Evolutionary conservation across 2,113 vertebrate species (phyloP).

Genomic region (Sula dactylatra): DNA sequence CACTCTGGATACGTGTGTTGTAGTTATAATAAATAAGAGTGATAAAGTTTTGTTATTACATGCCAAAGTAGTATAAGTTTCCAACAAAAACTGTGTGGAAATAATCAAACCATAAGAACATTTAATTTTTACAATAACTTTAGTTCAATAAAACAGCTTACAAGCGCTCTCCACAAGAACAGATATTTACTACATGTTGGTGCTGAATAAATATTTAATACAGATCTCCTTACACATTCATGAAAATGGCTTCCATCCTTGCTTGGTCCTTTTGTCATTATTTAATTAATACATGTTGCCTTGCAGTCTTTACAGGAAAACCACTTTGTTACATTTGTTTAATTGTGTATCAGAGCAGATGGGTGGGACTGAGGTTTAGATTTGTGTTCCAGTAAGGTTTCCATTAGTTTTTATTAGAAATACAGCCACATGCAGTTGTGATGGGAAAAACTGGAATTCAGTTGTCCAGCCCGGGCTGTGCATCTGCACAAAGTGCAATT

Average conservation of each 20-base stretch:
- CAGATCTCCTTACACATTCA: not conserved
- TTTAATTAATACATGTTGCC: not conserved
- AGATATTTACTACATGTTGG: not conserved
- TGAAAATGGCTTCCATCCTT: not conserved
- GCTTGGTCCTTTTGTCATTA: not conserved
- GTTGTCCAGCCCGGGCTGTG: not conserved
- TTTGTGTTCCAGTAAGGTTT: not conserved
- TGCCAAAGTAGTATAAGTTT: not conserved
- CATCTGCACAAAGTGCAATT: not conserved
- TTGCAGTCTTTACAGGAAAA: not conserved
- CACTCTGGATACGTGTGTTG: not conserved
- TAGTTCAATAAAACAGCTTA: not conserved
- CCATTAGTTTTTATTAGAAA: not conserved
- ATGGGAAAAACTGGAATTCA: not conserved
- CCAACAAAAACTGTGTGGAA: slow-evolving; percentile 15
- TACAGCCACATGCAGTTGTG: not conserved
- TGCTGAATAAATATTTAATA: not conserved
- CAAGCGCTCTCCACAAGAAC: not conserved
- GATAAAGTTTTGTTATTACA: not conserved
- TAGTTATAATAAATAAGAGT: not conserved
- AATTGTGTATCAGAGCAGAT: not conserved
- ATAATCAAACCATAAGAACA: not conserved
- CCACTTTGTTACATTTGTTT: not conserved
- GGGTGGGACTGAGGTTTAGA: not conserved
- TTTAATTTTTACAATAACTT: slow-evolving; percentile 1